A percentile compares a stretch with the other conserved stretches of the same genome.
Evolutionary conservation across 2,113 vertebrate genomes (phyloP).

Genomic region (Psilopsiagon aurifrons): DNA sequence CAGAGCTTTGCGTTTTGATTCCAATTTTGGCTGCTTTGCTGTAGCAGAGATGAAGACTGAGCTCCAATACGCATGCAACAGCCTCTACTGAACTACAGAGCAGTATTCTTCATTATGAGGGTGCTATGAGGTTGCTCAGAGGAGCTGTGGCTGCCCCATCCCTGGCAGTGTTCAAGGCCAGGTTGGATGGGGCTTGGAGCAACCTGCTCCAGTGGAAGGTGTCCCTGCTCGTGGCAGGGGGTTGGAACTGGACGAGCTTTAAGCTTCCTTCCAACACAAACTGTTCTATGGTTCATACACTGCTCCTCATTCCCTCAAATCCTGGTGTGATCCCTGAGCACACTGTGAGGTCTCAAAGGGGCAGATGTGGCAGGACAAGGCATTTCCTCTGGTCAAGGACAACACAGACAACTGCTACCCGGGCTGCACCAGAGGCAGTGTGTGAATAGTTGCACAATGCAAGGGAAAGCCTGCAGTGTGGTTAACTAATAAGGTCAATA

Average conservation of each 20-base stretch:
- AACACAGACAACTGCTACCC: background rate
- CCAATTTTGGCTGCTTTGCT: background rate
- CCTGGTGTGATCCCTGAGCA: background rate
- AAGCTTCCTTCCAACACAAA: background rate
- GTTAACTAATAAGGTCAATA: constrained; percentile 31
- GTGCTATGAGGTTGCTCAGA: background rate
- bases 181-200: background rate
- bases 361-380: background rate
- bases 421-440: background rate
- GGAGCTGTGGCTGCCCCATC: background rate
- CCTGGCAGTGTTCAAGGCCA: background rate
- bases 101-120: background rate
- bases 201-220: background rate
- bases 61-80: background rate
- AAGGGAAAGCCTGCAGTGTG: background rate
- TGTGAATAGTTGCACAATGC: background rate
- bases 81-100: background rate
- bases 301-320: background rate
- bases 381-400: background rate
- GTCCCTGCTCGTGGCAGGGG: background rate
- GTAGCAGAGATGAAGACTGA: background rate
- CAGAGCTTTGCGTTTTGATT: background rate
- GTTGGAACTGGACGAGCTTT: background rate
- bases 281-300: background rate
- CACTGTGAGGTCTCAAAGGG: background rate